Conservation (phyloP, 2,113 vertebrate species). For the Lagopus leucura region DNA sequence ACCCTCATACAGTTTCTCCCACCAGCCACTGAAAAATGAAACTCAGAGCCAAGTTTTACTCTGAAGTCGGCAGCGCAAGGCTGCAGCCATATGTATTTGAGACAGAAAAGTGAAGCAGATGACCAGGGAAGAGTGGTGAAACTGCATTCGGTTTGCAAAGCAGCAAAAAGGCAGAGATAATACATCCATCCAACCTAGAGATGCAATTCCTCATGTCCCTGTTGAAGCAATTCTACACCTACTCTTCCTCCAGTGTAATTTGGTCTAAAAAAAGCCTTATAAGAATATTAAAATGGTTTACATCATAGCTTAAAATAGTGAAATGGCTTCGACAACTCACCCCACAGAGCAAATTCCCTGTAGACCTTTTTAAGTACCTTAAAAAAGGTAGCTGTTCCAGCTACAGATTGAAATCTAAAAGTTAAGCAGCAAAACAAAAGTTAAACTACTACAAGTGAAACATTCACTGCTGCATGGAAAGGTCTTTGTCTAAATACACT, state of each 20-base stretch:
- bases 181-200: not conserved
- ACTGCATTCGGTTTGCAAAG: not conserved
- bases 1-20: not conserved
- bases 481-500: not conserved
- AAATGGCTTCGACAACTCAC: constrained; percentile 32
- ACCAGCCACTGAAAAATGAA: not conserved
- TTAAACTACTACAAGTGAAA: not conserved
- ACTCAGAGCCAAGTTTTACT: constrained; percentile 22
- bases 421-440: not conserved
- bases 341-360: not conserved
- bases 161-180: not conserved
- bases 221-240: constrained; percentile 22
- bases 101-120: constrained; percentile 14
- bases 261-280: constrained; percentile 22
- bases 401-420: not conserved
- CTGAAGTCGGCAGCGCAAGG: constrained; percentile 7
- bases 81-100: not conserved
- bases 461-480: not conserved
- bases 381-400: not conserved
- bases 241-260: constrained; percentile 3
- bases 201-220: constrained; percentile 3
- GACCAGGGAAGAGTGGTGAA: not conserved
- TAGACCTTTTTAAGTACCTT: not conserved
- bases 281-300: constrained; percentile 43
- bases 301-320: not conserved